Percentiles rank a stretch among this genome's conserved stretches.
These are phyloP conservation scores for Tragelaphus imberbis DNA, from an alignment of 2,113 vertebrate species.

Conservation along the genomic window DNA sequence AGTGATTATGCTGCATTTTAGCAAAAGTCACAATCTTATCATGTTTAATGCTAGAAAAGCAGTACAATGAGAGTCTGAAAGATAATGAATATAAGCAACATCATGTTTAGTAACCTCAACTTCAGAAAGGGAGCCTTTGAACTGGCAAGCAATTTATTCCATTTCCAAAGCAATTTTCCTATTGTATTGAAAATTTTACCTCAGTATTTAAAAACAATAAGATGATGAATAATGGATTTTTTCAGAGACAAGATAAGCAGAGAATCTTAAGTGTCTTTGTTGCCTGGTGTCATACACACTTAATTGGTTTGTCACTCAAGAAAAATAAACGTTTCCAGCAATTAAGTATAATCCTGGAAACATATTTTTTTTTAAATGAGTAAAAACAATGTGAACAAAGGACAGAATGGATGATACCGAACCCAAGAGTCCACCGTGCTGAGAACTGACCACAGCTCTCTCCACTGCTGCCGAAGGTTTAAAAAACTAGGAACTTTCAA, in stretches of 20 bases:
- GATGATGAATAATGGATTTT: conserved; percentile 87
- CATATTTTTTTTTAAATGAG: conserved; percentile 73
- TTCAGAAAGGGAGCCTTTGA: conserved; percentile 77
- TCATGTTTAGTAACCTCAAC: conserved; percentile 62
- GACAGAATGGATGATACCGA: conserved; percentile 69
- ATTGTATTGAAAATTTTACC: conserved; percentile 81
- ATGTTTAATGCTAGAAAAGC: conserved; percentile 19
- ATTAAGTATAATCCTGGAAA: conserved; percentile 83
- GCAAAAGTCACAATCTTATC: conserved; percentile 9
- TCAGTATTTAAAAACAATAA: conserved; percentile 85
- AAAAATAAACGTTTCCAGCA: conserved; percentile 78
- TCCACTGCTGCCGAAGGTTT: conserved; percentile 49
- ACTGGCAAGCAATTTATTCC: conserved; percentile 80
- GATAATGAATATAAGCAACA: conserved; percentile 64
- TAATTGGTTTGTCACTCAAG: conserved; percentile 83
- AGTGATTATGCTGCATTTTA: not conserved
- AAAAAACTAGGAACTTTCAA: conserved; percentile 53
- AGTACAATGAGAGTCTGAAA: conserved; percentile 38
- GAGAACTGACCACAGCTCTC: conserved; percentile 52
- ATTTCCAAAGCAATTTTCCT: conserved; percentile 83
- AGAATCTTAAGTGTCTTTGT: conserved; percentile 81
- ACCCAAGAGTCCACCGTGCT: conserved; percentile 62
- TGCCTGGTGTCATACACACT: conserved; percentile 78
- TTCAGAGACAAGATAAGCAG: conserved; percentile 77
- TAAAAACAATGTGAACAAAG: conserved; percentile 82